Evolutionary conservation across 2,113 vertebrate genomes (phyloP).

Genomic region (Platysternon megacephalum): DNA sequence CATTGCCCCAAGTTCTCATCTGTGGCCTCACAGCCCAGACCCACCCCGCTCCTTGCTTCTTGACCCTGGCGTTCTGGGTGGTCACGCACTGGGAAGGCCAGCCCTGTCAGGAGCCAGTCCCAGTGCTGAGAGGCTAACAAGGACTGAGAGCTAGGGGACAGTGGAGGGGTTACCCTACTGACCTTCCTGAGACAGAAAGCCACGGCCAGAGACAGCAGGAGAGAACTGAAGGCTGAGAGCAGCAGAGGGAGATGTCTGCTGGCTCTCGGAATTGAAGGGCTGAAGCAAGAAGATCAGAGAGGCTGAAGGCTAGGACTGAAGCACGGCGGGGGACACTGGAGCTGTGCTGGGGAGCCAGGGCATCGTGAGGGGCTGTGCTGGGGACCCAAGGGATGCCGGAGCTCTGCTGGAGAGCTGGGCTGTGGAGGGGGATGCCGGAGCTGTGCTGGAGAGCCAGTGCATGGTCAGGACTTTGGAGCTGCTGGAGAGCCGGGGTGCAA

Average conservation of each 20-base stretch:
- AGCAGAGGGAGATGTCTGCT: background rate
- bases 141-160: background rate
- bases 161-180: too few relatives aligned
- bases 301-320: background rate
- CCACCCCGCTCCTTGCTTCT: background rate
- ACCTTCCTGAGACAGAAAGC: too few relatives aligned
- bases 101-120: background rate
- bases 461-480: too few relatives aligned
- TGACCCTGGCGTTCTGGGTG: background rate
- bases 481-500: too few relatives aligned
- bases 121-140: background rate
- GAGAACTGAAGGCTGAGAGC: background rate
- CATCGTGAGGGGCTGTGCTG: too few relatives aligned
- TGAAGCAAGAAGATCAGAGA: background rate
- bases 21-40: background rate
- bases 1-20: background rate
- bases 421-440: too few relatives aligned
- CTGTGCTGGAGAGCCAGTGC: too few relatives aligned
- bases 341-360: too few relatives aligned
- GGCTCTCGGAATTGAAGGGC: background rate
- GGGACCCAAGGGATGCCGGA: too few relatives aligned
- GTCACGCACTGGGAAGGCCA: background rate
- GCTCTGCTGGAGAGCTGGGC: too few relatives aligned
- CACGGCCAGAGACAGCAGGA: background rate
- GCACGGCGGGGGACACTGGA: too few relatives aligned